Base-by-base conservation (phyloP, 2,888 invertebrate genomes). In the Ecliptopera silaceata region DNA sequence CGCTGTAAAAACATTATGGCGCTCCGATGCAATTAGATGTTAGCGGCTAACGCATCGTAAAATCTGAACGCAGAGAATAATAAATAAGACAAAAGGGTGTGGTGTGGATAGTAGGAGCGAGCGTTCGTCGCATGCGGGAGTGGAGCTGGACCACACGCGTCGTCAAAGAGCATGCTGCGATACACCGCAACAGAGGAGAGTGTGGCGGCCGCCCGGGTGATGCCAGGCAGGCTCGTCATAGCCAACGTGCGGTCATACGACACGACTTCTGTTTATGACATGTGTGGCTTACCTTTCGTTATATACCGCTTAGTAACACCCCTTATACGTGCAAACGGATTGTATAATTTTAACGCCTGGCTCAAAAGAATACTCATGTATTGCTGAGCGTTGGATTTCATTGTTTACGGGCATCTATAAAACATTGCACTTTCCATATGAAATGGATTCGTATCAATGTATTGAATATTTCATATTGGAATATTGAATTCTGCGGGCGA, bases 381-480 rank as follows among this genome's bases (percentile, higher is more conserved):
- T 55, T 13, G 41, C 12, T 46, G 44, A 47, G 52, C 20, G 48
- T 32, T 50, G 41, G 39, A 53, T 61, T 61, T 55, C 45, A 56
- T 71, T 72, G 67, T 69, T 69, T 71, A 65, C 70, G 61, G 58
- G 65, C 62, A 66, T 65, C 59, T 65, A 66, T 68, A 74, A 75
- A 73, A 75, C 71, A 74, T 72, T 72, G 70, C 72, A 71, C 69
- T 75, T 72, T 71, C 72, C 72, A 74, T 79, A 73, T 71, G 72
- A 72, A 77, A 77, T 72, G 71, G 52, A 38, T 43, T 65, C 70
- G 73, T 74, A 75, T 77, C 75, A 75, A 73, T 32, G 74, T 77
- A 79, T 80, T 84, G 82, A 82, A 86, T 84, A 82, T 84, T 83
- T 79, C 79, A 83, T 79, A 77, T 76, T 29, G 71, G 72, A 77